These are phyloP conservation scores for Podarcis lilfordi DNA, from an alignment of 2,797 vertebrate species.

Conservation along the genomic window DNA sequence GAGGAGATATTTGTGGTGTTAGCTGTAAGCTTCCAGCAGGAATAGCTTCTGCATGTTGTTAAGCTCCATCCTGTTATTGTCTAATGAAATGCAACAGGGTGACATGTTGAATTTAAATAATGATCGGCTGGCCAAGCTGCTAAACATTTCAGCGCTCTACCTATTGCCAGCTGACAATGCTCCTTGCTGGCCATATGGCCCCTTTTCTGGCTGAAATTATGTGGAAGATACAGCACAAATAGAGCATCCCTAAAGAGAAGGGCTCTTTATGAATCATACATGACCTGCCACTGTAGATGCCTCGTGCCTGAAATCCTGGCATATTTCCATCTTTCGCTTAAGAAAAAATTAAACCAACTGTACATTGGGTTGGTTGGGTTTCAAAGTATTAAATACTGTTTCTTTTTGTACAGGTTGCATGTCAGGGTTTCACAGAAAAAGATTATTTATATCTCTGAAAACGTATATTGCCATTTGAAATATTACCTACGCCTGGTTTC, in stretches of 20 bases:
- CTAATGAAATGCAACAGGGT: neutral
- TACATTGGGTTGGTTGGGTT: neutral
- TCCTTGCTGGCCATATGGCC: neutral
- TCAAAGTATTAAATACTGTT: neutral
- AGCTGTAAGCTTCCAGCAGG: constrained; percentile 16
- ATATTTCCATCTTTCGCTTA: neutral
- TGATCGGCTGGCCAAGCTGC: neutral
- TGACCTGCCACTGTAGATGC: neutral
- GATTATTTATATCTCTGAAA: neutral
- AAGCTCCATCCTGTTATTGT: neutral
- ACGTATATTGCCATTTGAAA: neutral
- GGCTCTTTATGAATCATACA: neutral
- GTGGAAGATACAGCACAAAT: neutral
- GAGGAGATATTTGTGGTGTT: neutral
- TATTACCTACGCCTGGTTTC: neutral
- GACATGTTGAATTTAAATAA: constrained; percentile 2
- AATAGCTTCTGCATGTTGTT: neutral
- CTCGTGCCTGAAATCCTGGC: constrained; percentile 6
- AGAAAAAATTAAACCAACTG: neutral
- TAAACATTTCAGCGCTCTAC: neutral
- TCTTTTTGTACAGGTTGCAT: neutral
- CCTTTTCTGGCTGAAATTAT: neutral
- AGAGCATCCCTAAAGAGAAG: neutral
- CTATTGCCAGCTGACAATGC: neutral
- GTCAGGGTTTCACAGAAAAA: neutral